Base-by-base conservation (phyloP, 2,888 invertebrate species). In the Thymelicus acteon region DNA sequence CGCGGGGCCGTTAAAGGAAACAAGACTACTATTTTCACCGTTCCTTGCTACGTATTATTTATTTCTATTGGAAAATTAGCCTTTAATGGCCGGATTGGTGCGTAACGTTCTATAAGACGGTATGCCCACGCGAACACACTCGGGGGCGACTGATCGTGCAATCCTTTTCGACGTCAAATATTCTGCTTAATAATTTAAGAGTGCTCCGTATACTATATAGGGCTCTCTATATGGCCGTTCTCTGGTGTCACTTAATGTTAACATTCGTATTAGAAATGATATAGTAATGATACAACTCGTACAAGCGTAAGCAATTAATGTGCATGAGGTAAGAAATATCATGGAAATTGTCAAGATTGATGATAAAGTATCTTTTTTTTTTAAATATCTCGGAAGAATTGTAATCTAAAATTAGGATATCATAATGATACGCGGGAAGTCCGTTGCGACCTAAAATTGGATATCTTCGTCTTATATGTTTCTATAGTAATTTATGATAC, bases 1-100 rank as follows among this genome's bases (percentile, higher is more conserved):
- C 73, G 74, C 76, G 80, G 68, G 72, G 72, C 75, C 81, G 80
- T 78, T 80, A 76, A 81, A 86, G 86, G 86, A 87, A 85, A 82
- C 79, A 76, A 82, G 75, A 80, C 73, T 76, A 83, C 82, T 90
- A 89, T 91, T 92, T 90, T 90, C 88, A 88, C 88, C 85, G 85
- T 82, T 85, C 81, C 83, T 83, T 81, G 78, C 79, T 78, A 76
- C 82, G 82, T 85, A 89, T 87, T 90, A 88, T 90, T 88, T 92
- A 90, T 88, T 91, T 92, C 85, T 92, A 92, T 92, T 93, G 90
- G 84, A 91, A 90, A 90, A 93, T 92, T 89, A 90, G 88, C 78
- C 85, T 85, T 82, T 89, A 90, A 90, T 88, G 82, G 85, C 81
- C 84, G 85, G 87, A 87, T 85, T 86, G 85, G 84, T 82, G 83